Percentiles rank a stretch among this genome's conserved stretches.
Conservation (phyloP, 2,888 invertebrate genomes). For the Deilephila porcellus region DNA sequence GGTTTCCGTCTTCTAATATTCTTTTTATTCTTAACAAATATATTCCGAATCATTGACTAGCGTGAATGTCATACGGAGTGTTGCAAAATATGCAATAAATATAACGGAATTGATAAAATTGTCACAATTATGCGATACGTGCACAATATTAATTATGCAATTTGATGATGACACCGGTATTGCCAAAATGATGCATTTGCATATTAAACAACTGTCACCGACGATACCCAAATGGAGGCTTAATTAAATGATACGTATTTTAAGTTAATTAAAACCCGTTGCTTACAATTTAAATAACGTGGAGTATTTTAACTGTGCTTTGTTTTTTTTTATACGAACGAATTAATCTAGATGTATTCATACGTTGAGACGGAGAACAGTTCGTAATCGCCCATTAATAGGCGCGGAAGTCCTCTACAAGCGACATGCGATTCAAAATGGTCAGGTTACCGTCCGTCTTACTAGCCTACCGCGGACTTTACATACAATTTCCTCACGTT, state of each 20-base stretch:
- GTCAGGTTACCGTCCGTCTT: too few relatives aligned
- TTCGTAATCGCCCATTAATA: too few relatives aligned
- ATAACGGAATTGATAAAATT: not conserved
- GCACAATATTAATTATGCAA: constrained; percentile 16
- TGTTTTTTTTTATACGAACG: not conserved
- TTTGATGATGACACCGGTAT: constrained; percentile 31
- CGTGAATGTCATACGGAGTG: not conserved
- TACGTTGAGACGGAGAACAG: not conserved
- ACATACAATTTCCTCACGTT: too few relatives aligned
- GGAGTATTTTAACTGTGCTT: not conserved
- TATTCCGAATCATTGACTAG: not conserved
- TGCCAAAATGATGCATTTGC: constrained; percentile 24
- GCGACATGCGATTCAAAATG: too few relatives aligned
- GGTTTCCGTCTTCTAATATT: too few relatives aligned
- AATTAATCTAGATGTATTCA: not conserved
- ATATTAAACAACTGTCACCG: constrained; percentile 7
- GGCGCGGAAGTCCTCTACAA: too few relatives aligned
- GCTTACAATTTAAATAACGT: not conserved
- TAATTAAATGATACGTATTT: constrained; percentile 5
- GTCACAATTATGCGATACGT: not conserved
- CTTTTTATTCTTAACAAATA: not conserved
- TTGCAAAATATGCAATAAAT: not conserved
- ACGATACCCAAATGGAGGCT: not conserved
- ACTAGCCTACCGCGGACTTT: too few relatives aligned
- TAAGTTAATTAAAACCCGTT: not conserved